These are phyloP conservation scores for Polymixis flavicincta DNA, from an alignment of 2,888 invertebrate species.

Conservation along the genomic window DNA sequence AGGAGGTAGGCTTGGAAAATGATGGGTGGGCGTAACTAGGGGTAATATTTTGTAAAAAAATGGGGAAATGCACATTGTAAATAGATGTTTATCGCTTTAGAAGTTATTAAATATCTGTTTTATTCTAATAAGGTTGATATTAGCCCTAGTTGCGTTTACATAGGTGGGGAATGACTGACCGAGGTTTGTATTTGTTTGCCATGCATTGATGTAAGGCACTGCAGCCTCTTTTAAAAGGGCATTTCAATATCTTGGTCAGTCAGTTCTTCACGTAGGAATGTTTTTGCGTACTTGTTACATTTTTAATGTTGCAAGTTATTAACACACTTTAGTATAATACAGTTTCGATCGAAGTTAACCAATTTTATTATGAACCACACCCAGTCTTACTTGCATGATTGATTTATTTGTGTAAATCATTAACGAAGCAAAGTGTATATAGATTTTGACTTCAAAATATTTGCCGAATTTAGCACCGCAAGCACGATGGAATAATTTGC, in stretches of 20 bases:
- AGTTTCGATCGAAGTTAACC: neutral
- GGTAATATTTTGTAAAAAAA: constrained; percentile 1
- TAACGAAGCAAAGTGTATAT: neutral
- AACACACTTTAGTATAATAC: neutral
- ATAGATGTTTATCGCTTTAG: constrained; percentile 58
- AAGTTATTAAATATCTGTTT: constrained; percentile 43
- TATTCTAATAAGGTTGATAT: constrained; percentile 37
- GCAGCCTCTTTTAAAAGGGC: neutral
- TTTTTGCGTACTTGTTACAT: constrained; percentile 56
- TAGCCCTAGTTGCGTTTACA: constrained; percentile 59
- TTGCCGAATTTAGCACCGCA: neutral
- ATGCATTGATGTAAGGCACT: neutral
- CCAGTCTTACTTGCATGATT: neutral
- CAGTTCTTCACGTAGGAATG: constrained; percentile 45
- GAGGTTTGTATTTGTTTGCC: neutral
- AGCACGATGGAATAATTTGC: neutral
- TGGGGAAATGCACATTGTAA: neutral
- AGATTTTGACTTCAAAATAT: neutral
- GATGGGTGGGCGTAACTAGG: constrained; percentile 61
- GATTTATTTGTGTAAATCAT: neutral
- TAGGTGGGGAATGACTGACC: constrained; percentile 28
- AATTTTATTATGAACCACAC: neutral
- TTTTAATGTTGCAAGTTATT: constrained; percentile 45
- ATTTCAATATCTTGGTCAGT: constrained; percentile 35
- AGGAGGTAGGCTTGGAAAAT: constrained; percentile 66